phyloP scores from a whole-genome alignment of 2,797 vertebrate species.

The Tolypeutes matacus region DNA sequence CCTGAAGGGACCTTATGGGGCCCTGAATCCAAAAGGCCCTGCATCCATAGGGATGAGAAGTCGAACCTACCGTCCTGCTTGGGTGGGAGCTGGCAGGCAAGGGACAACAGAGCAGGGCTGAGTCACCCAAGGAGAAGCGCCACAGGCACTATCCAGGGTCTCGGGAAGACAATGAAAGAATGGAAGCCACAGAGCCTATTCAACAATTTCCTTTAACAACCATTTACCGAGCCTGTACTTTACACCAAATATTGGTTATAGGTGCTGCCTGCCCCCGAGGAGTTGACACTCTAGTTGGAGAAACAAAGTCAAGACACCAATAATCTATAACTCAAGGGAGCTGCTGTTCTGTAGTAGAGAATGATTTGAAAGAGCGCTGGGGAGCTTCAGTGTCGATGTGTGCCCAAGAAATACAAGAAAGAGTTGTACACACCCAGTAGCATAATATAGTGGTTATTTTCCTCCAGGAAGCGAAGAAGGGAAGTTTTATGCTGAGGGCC shows the following conservation, averaged over 20 bases:
- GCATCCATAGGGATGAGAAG: not conserved
- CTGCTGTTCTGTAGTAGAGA: not conserved
- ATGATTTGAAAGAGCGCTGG: not conserved
- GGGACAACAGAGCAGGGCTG: not conserved
- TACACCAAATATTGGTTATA: not conserved
- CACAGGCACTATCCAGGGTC: not conserved
- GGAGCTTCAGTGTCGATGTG: not conserved
- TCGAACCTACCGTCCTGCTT: not conserved
- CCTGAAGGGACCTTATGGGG: not conserved
- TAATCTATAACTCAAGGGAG: not conserved
- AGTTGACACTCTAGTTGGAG: constrained; percentile 7
- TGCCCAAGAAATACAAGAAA: not conserved
- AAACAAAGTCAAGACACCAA: not conserved
- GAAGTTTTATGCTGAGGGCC: not conserved
- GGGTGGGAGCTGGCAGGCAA: not conserved
- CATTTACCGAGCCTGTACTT: not conserved
- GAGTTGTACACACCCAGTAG: not conserved
- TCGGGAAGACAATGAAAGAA: constrained; percentile 18
- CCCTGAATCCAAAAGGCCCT: not conserved
- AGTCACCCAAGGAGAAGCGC: not conserved
- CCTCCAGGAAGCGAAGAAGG: constrained; percentile 36
- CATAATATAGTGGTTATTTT: not conserved
- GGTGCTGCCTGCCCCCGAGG: not conserved
- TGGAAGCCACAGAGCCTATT: not conserved
- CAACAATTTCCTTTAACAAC: not conserved